Evolutionary conservation across 2,113 vertebrate species (phyloP).

Genomic region (Eptesicus fuscus): DNA sequence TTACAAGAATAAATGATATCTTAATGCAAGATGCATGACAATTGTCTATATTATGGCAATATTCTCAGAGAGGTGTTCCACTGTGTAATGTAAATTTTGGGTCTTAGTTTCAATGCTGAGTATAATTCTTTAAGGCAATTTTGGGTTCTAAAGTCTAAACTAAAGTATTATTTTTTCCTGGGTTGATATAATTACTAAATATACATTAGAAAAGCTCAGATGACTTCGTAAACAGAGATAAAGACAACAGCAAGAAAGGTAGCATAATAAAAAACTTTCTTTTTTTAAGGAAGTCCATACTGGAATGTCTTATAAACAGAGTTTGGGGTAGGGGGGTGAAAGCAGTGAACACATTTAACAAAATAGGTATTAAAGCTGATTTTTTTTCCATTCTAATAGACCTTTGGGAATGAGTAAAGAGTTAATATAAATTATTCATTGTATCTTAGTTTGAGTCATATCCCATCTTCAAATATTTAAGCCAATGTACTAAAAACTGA

Average conservation of each 20-base stretch:
- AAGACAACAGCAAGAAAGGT: constrained; percentile 67
- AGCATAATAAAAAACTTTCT: not conserved
- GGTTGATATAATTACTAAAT: constrained; percentile 41
- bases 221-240: constrained; percentile 64
- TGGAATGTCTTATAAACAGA: not conserved
- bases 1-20: not conserved
- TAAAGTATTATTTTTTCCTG: constrained; percentile 37
- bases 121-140: constrained; percentile 38
- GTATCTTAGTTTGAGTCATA: not conserved
- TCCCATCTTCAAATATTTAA: not conserved
- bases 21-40: not conserved
- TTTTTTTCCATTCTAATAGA: constrained; percentile 28
- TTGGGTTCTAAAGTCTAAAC: constrained; percentile 39
- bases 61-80: not conserved
- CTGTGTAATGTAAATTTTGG: not conserved
- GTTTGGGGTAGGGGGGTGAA: not conserved
- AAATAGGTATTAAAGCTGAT: not conserved
- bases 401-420: not conserved
- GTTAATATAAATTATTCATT: not conserved
- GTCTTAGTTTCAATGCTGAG: not conserved
- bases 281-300: not conserved
- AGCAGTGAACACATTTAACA: constrained; percentile 24
- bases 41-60: not conserved
- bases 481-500: not conserved
- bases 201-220: constrained; percentile 56